Conservation (phyloP, 64 coral and sea anemone genomes). For the Montipora sp. region DNA sequence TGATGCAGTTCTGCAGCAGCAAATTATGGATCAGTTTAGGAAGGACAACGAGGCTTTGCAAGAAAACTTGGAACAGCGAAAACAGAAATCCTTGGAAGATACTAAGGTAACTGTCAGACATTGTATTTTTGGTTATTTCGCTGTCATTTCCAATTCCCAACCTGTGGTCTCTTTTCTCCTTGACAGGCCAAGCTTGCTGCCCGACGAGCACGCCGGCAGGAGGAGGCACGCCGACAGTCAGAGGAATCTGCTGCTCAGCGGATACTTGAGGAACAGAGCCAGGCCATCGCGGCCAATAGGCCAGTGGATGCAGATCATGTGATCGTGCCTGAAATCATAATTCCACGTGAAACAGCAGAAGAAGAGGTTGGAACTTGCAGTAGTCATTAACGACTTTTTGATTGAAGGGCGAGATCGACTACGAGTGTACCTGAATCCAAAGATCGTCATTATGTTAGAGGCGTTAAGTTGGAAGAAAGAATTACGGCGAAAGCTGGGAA, state of each 20-base stretch:
- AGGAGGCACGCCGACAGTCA: slow-evolving; percentile 88
- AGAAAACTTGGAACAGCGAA: slow-evolving; percentile 74
- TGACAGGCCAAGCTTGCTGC: slow-evolving; percentile 87
- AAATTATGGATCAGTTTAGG: slow-evolving; percentile 98
- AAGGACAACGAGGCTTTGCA: slow-evolving; percentile 84
- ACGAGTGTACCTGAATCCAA: no score
- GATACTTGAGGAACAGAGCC: slow-evolving; percentile 96
- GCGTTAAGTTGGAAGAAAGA: no score
- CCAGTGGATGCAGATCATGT: slow-evolving; percentile 87
- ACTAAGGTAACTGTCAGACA: slow-evolving; percentile 64
- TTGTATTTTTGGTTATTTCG: neutral
- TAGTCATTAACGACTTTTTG: no score
- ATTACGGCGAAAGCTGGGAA: no score
- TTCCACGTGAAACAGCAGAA: slow-evolving; percentile 89
- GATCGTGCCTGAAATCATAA: slow-evolving; percentile 79
- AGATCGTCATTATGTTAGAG: no score
- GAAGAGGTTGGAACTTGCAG: slow-evolving; percentile 68
- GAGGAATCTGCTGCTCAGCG: slow-evolving; percentile 86
- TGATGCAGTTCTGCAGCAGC: slow-evolving; percentile 95
- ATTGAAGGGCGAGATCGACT: no score
- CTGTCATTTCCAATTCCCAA: neutral
- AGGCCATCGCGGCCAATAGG: slow-evolving; percentile 85
- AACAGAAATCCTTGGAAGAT: slow-evolving; percentile 75
- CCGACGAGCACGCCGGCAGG: slow-evolving; percentile 84
- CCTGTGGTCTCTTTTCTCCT: neutral